Evolutionary conservation across 2,888 invertebrate species (phyloP), one percentile per base, ranked within the genome.

Genomic region (Gandaritis pyraliata): DNA sequence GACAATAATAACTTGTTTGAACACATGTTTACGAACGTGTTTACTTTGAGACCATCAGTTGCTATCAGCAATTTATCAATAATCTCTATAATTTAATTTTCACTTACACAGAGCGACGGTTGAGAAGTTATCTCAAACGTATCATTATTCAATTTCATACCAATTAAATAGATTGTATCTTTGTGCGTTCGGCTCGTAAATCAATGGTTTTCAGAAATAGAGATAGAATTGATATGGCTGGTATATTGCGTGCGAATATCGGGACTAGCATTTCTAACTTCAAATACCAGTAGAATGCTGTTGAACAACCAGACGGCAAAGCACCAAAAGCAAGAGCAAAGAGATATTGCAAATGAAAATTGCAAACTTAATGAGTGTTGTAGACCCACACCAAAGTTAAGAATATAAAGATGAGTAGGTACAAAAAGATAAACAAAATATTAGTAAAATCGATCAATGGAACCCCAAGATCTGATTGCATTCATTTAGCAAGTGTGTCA

Each of bases 161-260:
- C 75, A 80, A 80, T 80, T 83, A 81, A 76, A 71, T 75, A 62
- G 72, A 74, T 76, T 69, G 69, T 68, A 77, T 79, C 77, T 73
- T 65, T 61, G 71, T 74, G 67, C 72, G 69, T 73, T 73, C 69
- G 69, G 68, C 68, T 66, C 70, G 74, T 79, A 78, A 78, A 78
- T 80, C 75, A 75, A 71, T 72, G 54, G 64, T 66, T 56, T 66
- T 66, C 70, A 62, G 63, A 69, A 72, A 63, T 69, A 57, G 68
- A 72, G 59, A 63, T 76, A 70, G 71, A 70, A 72, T 62, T 68
- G 57, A 68, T 69, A 69, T 72, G 71, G 68, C 66, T 65, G 67
- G 66, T 70, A n/a, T 64, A 72, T 71, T 65, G 65, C 63, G 46
- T 56, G 63, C 52, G 49, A 61, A 59, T 60, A 52, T 65, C 54